These are phyloP conservation scores for Atta colombica DNA, from an alignment of 1,140 invertebrate species.

Conservation along the genomic window DNA sequence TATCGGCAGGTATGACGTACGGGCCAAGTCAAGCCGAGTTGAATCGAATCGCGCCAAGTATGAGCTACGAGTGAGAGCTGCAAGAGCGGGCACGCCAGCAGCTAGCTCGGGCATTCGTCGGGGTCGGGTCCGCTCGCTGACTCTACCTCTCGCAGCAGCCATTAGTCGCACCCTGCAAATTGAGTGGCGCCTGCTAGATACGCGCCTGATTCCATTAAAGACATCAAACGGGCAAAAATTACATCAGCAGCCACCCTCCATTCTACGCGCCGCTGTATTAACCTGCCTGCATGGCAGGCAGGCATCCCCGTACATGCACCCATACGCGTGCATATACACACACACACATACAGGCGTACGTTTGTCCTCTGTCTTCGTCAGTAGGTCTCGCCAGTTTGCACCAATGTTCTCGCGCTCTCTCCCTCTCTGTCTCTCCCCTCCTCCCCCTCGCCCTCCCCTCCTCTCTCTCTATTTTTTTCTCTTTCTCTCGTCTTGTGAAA, in stretches of 20 bases:
- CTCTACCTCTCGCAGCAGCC: conserved; percentile 81
- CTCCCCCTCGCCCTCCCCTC: neutral
- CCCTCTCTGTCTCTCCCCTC: neutral
- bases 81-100: conserved; percentile 57
- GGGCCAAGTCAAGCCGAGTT: neutral
- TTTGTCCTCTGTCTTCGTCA: conserved; percentile 44
- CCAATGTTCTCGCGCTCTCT: conserved; percentile 33
- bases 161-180: conserved; percentile 86
- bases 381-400: conserved; percentile 30
- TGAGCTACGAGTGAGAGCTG: conserved; percentile 55
- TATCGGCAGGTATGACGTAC: neutral
- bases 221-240: conserved; percentile 87
- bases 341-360: conserved; percentile 38
- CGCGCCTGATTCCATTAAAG: conserved; percentile 86
- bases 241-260: conserved; percentile 84
- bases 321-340: conserved; percentile 2
- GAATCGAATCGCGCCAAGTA: conserved; percentile 10
- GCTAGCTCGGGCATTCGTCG: conserved; percentile 68
- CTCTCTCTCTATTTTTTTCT: conserved; percentile 30
- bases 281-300: conserved; percentile 79
- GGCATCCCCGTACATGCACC: conserved; percentile 76
- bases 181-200: conserved; percentile 86
- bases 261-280: conserved; percentile 82
- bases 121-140: conserved; percentile 65
- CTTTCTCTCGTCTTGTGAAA: conserved; percentile 55